Evolutionary conservation across 2,797 vertebrate genomes (phyloP).

Genomic region (Sebastes minor): DNA sequence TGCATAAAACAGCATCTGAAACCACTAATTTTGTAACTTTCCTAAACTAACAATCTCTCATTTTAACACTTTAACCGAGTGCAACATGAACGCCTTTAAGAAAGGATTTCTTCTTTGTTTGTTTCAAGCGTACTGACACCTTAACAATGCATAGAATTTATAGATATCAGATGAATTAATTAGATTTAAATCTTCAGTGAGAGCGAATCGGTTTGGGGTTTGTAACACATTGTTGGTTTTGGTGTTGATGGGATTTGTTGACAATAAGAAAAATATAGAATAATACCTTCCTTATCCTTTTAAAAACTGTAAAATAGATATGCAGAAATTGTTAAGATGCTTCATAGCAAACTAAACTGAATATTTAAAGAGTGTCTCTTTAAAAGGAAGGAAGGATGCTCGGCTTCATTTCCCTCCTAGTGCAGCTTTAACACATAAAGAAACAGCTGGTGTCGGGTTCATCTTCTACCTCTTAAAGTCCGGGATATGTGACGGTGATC

Average conservation of each 20-base stretch:
- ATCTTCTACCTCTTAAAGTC: neutral
- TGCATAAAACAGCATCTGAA: neutral
- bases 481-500: neutral
- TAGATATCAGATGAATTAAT: neutral
- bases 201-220: neutral
- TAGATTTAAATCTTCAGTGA: neutral
- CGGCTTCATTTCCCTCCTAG: neutral
- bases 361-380: neutral
- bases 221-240: neutral
- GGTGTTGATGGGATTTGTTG: neutral
- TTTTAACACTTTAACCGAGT: neutral
- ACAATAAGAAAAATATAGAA: neutral
- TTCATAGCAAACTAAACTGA: neutral
- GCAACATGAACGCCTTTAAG: neutral
- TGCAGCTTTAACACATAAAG: constrained; percentile 35
- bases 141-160: neutral
- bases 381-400: neutral
- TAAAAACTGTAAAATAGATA: neutral
- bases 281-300: neutral
- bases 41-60: neutral
- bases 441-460: constrained; percentile 16
- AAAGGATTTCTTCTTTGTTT: neutral
- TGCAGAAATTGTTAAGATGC: neutral
- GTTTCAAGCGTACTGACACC: neutral
- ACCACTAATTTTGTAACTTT: neutral